A percentile compares a stretch with the other conserved stretches of the same genome.
Evolutionary conservation across 2,797 vertebrate species (phyloP).

Genomic region (Halcyon leucocephala): DNA sequence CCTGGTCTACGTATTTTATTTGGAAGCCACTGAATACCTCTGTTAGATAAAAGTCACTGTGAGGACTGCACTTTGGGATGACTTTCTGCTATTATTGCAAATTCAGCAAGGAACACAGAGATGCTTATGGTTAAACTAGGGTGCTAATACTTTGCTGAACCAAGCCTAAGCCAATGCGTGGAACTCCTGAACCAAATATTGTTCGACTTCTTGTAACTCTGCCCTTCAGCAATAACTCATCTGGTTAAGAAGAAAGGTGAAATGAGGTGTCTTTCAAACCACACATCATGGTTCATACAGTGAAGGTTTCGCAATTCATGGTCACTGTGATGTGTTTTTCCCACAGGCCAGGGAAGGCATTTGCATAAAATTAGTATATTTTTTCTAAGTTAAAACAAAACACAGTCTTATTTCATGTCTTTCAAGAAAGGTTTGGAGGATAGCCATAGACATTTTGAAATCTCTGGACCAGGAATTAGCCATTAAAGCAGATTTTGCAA

Average conservation of each 20-base stretch:
- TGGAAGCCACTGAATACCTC: neutral
- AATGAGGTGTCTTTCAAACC: neutral
- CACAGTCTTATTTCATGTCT: neutral
- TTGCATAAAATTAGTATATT: neutral
- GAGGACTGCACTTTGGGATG: neutral
- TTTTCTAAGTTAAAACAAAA: neutral
- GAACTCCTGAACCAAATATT: neutral
- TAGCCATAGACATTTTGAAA: constrained; percentile 38
- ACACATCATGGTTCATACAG: neutral
- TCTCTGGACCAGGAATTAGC: constrained; percentile 10
- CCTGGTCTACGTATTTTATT: neutral
- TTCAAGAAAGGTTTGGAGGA: constrained; percentile 40
- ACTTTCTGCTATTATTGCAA: neutral
- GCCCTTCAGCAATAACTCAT: neutral
- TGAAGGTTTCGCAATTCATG: neutral
- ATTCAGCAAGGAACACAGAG: neutral
- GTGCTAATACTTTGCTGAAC: neutral
- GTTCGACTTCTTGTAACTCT: neutral
- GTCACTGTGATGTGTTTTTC: neutral
- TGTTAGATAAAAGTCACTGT: neutral
- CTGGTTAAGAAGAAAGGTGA: neutral
- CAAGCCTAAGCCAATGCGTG: neutral
- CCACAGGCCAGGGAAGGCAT: neutral
- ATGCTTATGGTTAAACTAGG: neutral
- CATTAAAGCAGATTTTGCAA: constrained; percentile 31